Evolutionary conservation across 2,113 vertebrate genomes (phyloP).

Genomic region (Podarcis muralis): DNA sequence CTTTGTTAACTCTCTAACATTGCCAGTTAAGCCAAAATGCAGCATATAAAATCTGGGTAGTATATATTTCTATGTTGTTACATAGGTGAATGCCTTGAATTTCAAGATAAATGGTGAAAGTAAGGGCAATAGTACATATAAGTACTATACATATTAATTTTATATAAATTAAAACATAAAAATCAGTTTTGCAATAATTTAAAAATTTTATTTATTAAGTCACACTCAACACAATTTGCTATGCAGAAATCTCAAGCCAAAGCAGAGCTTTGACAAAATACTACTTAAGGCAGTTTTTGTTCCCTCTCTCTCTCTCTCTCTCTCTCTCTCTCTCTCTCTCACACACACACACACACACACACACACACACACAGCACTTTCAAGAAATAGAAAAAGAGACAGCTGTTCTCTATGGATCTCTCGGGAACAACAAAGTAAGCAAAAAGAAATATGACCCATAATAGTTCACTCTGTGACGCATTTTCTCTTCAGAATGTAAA

Average conservation of each 20-base stretch:
- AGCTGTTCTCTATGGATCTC: background rate
- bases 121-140: background rate
- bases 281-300: background rate
- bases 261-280: background rate
- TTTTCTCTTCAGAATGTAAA: background rate
- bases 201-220: background rate
- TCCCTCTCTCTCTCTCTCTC: background rate
- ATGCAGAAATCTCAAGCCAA: background rate
- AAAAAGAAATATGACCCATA: background rate
- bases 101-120: conserved; percentile 5
- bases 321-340: too few species aligned
- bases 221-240: background rate
- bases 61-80: conserved; percentile 17
- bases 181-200: background rate
- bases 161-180: background rate
- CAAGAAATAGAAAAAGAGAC: background rate
- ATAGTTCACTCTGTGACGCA: background rate
- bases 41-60: conserved; percentile 13
- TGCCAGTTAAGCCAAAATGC: conserved; percentile 16
- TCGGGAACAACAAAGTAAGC: conserved; percentile 1
- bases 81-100: conserved; percentile 23
- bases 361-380: background rate
- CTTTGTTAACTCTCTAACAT: conserved; percentile 22
- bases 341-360: too few species aligned
- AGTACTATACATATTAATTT: conserved; percentile 12